Evolutionary conservation across 2,113 vertebrate genomes (phyloP), one percentile per base, ranked within the genome.

Genomic region (Cyanocitta stelleri): DNA sequence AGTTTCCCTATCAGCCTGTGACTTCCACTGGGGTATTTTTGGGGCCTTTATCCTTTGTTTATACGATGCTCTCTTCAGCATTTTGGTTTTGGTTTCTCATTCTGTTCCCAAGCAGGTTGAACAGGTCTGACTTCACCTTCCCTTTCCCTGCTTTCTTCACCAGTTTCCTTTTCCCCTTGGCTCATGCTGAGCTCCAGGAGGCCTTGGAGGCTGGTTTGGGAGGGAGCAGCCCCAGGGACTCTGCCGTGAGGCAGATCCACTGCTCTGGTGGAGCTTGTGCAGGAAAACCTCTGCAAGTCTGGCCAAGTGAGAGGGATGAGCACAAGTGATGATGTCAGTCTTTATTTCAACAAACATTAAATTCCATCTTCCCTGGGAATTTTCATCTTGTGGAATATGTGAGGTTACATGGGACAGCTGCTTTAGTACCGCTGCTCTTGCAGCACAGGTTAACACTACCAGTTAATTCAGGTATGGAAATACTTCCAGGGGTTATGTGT

Each of bases 331-430:
- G 7, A 15, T 51, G n/a, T 29, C 67, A 52, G 14, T 19, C 54
- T 52, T 76, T 15, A 27, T 52, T 22, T 32, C 73, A 32, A 6
- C 62, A 68, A 67, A 43, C 72, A 27, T 37, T 22, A 4, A 43
- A 10, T 46, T 10, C 73, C 63, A 16, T 29, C 22, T 29, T 27
- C 54, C 19, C 14, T 27, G 39, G 73, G 63, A 8, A 52, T 37
- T 32, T 8, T 6, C 37, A 3, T 52, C 37, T 26, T 1, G 1
- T 43, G 72, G 52, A 15, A 2, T 37, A 0, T 26, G 26, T 33
- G 63, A 46, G 54, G 55, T 44, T 33, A 7, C 54, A 0, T 12
- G 62, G 72, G 21, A 9, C 62, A 27, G 62, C 62, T 55, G 68
- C 66, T 73, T 27, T 23, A 14, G 64, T 17, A 0, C 35, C 75